Evolutionary conservation across 2,888 invertebrate species (phyloP), one percentile per base, ranked within the genome.

Genomic region (Drosophila leonis): DNA sequence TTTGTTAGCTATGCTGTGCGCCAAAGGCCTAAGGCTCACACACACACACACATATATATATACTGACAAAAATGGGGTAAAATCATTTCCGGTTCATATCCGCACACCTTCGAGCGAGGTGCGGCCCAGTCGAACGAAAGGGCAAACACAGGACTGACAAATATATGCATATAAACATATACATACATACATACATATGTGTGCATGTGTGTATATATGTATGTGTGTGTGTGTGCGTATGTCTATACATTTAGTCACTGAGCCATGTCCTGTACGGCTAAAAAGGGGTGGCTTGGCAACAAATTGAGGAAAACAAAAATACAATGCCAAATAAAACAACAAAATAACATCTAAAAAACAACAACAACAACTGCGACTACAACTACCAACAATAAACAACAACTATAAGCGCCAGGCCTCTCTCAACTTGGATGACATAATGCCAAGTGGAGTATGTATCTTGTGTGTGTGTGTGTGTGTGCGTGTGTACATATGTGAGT

Each of bases 81-180:
- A 75, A 77, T 84, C 72, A 78, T 87, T 84, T 86, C 88, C 86
- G 85, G 75, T 73, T 87, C 69, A 78, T 72, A 82, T 84, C 88
- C 89, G 72, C 61, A 66, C 72, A 75, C 70, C 73, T 69, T 65
- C 42, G 35, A 59, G 57, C 61, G 31, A 72, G 72, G 78, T 75
- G 77, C 79, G 77, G 79, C 70, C 64, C n/a, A 56, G 41, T 69
- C 52, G 42, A 65, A 59, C 54, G 39, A 69, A 68, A 66, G 62
- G 65, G 65, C 71, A 69, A 61, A 63, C 65, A 68, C 37, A 55
- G 33, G 62, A 33, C 65, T 56, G 63, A 56, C 24, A 63, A 66
- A 60, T 64, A 55, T 52, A 66, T 35, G 20, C 13, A 9, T 35
- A 35, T 15, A 33, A 7, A 49, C 18, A 12, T 8, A 33, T 10